Base-by-base conservation (phyloP, 35 echinoderm and acorn worm genomes). In the Ophioderma brevispina region DNA sequence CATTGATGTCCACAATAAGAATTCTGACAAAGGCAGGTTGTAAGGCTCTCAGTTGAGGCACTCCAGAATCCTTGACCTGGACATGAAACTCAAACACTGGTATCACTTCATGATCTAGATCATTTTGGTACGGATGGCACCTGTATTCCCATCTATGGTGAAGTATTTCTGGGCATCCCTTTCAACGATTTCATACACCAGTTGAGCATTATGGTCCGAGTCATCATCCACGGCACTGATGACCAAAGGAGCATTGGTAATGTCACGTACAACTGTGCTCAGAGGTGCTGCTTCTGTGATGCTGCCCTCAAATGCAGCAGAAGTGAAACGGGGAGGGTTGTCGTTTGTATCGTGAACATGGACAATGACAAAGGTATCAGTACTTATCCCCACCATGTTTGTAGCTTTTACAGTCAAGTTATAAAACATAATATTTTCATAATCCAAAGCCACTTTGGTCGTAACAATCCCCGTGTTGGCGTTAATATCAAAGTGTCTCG, bases 291-390 rank as follows among this genome's bases (percentile, higher is more conserved):
- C 92, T 88, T 99, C 97, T 18, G 93, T 95, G 80, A 99, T 99
- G 80, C 90, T 95, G 76, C 97, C 97, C 55, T 93, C 88, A 42
- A 95, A 99, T 18, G 76, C 59, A 0, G 64, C 76, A 0, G 88
- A 76, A 37, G 86, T 82, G 43, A 99, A 99, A 19, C 28, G 33
- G 10, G 97, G 97, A 0, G 91, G 39, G 42, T 99, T 99, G 76
- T 99, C 97, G 35, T 99, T 99, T 31, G 86, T 84, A 85, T 99
- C 97, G 39, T 89, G 84, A 10, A 99, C 94, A 34, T 99, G 97
- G 25, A 99, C 76, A 38, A 99, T 87, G 0, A 99, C 76, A 33
- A 75, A 79, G n/a, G 85, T 83, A 14, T 79, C 79, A 18, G 93
- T 75, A 36, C 84, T 86, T 19, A 92, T 87, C 0, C 93, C 97